Conservation (phyloP, 2,113 vertebrate species). For the Semnornis frantzii region DNA sequence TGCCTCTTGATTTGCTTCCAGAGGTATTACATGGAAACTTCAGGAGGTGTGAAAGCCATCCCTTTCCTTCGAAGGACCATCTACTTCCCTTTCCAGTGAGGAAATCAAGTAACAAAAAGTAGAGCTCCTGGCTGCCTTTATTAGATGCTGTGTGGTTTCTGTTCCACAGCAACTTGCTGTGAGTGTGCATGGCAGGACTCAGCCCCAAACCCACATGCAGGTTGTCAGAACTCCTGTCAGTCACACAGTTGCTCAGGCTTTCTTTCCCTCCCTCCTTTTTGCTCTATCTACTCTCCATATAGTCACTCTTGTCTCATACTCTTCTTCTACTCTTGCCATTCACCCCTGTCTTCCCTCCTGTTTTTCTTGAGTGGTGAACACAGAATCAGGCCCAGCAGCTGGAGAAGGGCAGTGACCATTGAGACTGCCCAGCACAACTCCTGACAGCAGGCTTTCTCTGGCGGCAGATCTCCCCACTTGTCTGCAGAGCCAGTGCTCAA, state of each 20-base stretch:
- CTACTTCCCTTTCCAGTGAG: not conserved
- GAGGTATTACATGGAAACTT: not conserved
- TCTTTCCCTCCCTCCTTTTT: not conserved
- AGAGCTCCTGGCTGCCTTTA: not conserved
- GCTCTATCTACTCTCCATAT: not conserved
- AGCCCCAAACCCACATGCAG: fast-evolving
- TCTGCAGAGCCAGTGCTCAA: not conserved
- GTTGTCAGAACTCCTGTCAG: not conserved
- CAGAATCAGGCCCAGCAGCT: not conserved
- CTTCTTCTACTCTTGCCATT: not conserved
- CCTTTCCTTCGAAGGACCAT: not conserved
- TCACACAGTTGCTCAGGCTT: fast-evolving
- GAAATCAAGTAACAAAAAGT: not conserved
- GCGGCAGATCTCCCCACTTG: not conserved
- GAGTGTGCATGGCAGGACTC: not conserved
- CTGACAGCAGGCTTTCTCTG: not conserved
- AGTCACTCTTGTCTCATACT: not conserved
- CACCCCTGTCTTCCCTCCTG: not conserved
- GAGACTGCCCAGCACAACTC: not conserved
- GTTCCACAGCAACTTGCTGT: not conserved
- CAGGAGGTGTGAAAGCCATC: not conserved
- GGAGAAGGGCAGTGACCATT: not conserved
- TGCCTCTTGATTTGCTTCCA: not conserved
- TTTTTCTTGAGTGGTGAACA: not conserved
- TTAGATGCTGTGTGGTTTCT: not conserved